Evolutionary conservation across 2,888 invertebrate genomes (phyloP).

Genomic region (Nemotelus pantherinus): DNA sequence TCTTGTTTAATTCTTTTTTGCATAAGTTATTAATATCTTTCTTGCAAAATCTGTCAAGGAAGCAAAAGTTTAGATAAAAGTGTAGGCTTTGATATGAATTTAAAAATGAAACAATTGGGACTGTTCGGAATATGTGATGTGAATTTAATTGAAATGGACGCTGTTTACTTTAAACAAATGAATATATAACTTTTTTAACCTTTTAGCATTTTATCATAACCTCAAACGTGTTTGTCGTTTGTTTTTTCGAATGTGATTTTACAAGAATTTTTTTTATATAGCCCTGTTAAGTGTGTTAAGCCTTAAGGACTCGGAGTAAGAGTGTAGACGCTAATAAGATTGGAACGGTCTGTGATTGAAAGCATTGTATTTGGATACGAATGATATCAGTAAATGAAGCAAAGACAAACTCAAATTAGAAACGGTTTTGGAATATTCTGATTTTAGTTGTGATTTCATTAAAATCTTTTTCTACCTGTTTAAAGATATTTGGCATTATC

Average conservation of each 20-base stretch:
- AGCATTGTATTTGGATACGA: constrained; percentile 15
- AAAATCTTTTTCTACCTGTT: too few species aligned
- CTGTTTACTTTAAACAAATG: constrained; percentile 2
- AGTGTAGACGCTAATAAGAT: constrained; percentile 6
- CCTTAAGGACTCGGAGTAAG: background rate
- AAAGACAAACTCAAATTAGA: too few species aligned
- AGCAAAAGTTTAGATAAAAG: too few species aligned
- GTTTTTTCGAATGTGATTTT: too few species aligned
- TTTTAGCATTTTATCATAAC: too few species aligned
- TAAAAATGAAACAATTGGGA: constrained; percentile 25
- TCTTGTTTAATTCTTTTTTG: too few species aligned
- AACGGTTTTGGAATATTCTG: too few species aligned
- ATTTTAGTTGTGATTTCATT: too few species aligned
- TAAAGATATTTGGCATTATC: too few species aligned
- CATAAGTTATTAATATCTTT: too few species aligned
- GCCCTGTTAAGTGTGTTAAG: constrained; percentile 1
- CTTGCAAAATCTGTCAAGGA: too few species aligned
- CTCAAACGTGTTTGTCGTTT: too few species aligned
- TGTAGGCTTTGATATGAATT: background rate
- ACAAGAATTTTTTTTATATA: background rate
- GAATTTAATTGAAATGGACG: constrained; percentile 3
- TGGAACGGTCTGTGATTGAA: constrained; percentile 49
- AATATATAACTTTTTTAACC: background rate
- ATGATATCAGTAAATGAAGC: background rate
- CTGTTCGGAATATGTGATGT: constrained; percentile 29